Evolutionary conservation across 2,888 invertebrate species (phyloP), one percentile per base, ranked within the genome.

Genomic region (Drosophila niveifrons): DNA sequence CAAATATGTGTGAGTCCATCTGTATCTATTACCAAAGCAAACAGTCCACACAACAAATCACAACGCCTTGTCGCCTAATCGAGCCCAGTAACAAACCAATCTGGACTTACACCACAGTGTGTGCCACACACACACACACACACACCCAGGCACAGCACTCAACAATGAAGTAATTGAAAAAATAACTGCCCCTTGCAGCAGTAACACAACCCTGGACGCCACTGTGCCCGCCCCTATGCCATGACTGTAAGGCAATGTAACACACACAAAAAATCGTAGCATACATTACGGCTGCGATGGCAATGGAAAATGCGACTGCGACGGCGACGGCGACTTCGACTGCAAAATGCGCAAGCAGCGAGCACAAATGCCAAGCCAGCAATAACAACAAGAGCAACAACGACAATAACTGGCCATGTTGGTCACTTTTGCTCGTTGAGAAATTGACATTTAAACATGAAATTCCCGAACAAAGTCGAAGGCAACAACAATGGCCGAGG

Each of bases 391-490:
- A 59, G 10, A 56, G 36, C 31, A 70, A 53, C 11, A 66, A 65
- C n/a, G 36, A 28, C 18, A 55, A 47, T 11, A 39, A 46, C 66
- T 34, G 71, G 55, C 71, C 62, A 72, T 68, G 80, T 73, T 83
- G 83, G 77, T 83, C 83, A 83, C 81, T 83, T 83, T 81, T 78
- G 81, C 77, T 81, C 79, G 79, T 82, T 82, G 82, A 82, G 75
- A 86, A 87, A 86, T 86, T 86, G 85, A 87, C 85, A 86, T 85
- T 86, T 86, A 86, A 87, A 87, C 85, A 86, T 78, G 84, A 78
- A 84, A 87, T 87, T 79, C 82, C 75, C 55, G 18, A 78, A 64
- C 75, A 69, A 80, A 79, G 71, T 68, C 81, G 75, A 48, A 65
- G 55, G 62, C 69, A 76, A 76, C 80, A 78, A 82, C 77, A 83